These are phyloP conservation scores for Drosophila kuntzei DNA, from an alignment of 2,888 invertebrate genomes.

Conservation along the genomic window DNA sequence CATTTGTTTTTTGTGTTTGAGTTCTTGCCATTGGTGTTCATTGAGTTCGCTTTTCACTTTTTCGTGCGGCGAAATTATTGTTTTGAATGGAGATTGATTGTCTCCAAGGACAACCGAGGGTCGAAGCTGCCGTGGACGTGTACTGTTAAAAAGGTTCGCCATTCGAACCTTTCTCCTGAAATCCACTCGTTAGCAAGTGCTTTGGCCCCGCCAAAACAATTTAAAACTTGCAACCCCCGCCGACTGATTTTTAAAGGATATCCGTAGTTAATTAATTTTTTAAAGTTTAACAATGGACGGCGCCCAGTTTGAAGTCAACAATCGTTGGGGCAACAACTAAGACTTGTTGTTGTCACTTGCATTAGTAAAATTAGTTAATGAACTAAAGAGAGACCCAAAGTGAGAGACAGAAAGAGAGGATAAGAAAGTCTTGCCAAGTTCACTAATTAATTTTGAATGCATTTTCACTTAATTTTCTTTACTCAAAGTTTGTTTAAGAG, in stretches of 20 bases:
- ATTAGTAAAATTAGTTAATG: slow-evolving; percentile 72
- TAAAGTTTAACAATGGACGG: slow-evolving; percentile 67
- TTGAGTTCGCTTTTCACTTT: slow-evolving; percentile 72
- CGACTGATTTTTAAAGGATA: slow-evolving; percentile 62
- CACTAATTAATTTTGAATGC: slow-evolving; percentile 74
- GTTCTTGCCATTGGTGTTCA: slow-evolving; percentile 46
- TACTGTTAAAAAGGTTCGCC: slow-evolving; percentile 53
- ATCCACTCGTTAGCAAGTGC: slow-evolving; percentile 51
- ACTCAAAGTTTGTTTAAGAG: slow-evolving; percentile 7
- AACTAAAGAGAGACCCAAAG: not conserved
- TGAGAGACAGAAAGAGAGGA: not conserved
- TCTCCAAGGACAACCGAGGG: slow-evolving; percentile 80
- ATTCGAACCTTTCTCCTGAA: slow-evolving; percentile 16
- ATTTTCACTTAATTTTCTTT: slow-evolving; percentile 58
- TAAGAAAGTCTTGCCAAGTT: slow-evolving; percentile 33
- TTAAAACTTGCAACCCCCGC: slow-evolving; percentile 48
- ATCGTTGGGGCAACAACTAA: slow-evolving; percentile 35
- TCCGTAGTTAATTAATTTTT: slow-evolving; percentile 81
- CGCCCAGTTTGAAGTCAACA: slow-evolving; percentile 54
- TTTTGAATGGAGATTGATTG: slow-evolving; percentile 83
- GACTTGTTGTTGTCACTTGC: slow-evolving; percentile 66
- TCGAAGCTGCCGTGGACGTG: slow-evolving; percentile 33
- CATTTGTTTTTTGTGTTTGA: slow-evolving; percentile 19
- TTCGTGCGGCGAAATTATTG: slow-evolving; percentile 73
- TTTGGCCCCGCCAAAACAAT: slow-evolving; percentile 43